Evolutionary conservation across 2,797 vertebrate species (phyloP).

Genomic region (Arrhamphus sclerolepis): DNA sequence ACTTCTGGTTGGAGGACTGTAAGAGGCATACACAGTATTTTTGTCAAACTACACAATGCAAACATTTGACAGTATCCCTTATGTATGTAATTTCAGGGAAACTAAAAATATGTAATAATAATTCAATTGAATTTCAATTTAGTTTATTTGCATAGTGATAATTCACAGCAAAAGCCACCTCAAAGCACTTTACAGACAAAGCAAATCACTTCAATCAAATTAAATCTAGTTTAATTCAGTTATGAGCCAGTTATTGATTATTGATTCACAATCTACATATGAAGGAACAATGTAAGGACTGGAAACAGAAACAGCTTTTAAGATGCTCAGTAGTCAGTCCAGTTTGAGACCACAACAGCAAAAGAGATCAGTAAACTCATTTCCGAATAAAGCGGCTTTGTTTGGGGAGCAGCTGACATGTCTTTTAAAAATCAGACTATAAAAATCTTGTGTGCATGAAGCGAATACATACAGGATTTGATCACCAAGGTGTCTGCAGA

Average conservation of each 20-base stretch:
- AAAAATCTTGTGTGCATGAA: background rate
- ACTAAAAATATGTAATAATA: no score
- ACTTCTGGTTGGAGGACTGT: background rate
- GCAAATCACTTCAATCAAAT: no score
- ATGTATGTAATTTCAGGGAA: background rate
- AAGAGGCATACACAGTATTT: no score
- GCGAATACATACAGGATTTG: background rate
- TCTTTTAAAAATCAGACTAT: conserved; percentile 28
- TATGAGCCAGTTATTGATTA: no score
- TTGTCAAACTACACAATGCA: no score
- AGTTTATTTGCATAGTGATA: no score
- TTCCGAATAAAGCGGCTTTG: background rate
- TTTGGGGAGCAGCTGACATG: conserved; percentile 7
- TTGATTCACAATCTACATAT: background rate
- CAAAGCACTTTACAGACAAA: no score
- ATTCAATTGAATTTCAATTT: no score
- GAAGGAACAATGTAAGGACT: background rate
- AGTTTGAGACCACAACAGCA: background rate
- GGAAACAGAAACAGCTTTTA: background rate
- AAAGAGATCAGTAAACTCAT: conserved; percentile 2
- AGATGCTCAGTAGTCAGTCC: background rate
- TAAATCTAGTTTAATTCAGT: no score
- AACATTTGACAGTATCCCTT: background rate
- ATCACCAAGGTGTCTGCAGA: background rate
- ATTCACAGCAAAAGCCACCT: no score